Evolutionary conservation across 2,113 vertebrate genomes (phyloP).

Genomic region (Hydrochoerus hydrochaeris): DNA sequence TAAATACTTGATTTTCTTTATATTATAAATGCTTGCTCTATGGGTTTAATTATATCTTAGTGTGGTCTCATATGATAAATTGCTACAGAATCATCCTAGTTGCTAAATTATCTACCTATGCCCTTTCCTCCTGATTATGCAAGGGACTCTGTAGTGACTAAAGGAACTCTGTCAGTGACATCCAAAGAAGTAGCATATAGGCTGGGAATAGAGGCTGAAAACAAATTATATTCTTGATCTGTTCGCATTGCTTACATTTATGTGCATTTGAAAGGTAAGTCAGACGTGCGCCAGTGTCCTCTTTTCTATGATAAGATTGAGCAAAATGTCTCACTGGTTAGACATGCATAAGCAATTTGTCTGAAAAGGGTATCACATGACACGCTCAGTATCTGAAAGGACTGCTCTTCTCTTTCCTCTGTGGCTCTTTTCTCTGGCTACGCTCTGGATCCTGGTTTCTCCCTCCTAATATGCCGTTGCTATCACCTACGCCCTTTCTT

Average conservation of each 20-base stretch:
- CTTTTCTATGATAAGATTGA: not conserved
- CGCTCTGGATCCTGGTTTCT: not conserved
- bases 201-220: not conserved
- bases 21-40: not conserved
- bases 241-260: not conserved
- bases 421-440: not conserved
- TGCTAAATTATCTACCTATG: not conserved
- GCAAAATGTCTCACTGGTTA: not conserved
- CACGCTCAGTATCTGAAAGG: not conserved
- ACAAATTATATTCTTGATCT: not conserved
- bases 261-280: not conserved
- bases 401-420: not conserved
- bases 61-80: not conserved
- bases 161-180: not conserved
- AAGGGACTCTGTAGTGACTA: not conserved
- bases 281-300: not conserved
- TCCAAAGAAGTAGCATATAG: not conserved
- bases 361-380: not conserved
- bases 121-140: not conserved
- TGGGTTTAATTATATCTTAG: not conserved
- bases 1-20: not conserved
- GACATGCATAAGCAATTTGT: not conserved
- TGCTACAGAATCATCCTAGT: not conserved
- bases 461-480: not conserved
- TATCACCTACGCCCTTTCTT: not conserved